A percentile compares a stretch with the other conserved stretches of the same genome.
Evolutionary conservation across 2,797 vertebrate genomes (phyloP).

Genomic region (Geotrypetes seraphini): DNA sequence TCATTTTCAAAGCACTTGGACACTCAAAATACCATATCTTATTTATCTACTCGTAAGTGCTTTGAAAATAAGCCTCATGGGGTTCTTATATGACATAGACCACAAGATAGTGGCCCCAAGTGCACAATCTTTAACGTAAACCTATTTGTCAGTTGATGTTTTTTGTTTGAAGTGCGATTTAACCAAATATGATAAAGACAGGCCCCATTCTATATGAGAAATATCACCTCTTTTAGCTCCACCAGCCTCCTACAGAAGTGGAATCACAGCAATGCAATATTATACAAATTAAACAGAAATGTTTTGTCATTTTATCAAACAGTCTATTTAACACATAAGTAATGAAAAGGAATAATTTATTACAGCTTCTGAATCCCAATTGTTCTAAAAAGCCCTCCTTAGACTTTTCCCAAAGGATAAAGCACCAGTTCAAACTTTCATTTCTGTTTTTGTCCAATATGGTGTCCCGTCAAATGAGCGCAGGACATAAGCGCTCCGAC

Average conservation of each 20-base stretch:
- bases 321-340: slow-evolving; percentile 56
- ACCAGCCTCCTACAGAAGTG: slow-evolving; percentile 27
- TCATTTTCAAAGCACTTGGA: too few species aligned
- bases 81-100: background rate
- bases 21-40: too few species aligned
- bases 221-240: slow-evolving; percentile 34
- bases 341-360: slow-evolving; percentile 75
- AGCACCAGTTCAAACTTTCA: slow-evolving; percentile 40
- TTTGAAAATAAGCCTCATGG: too few species aligned
- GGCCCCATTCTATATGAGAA: too few species aligned
- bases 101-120: background rate
- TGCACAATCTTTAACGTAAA: background rate
- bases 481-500: too few species aligned
- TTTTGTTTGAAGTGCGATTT: too few species aligned
- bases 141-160: too few species aligned
- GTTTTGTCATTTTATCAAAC: slow-evolving; percentile 57
- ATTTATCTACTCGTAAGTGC: too few species aligned
- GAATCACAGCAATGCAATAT: slow-evolving; percentile 42
- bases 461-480: too few species aligned
- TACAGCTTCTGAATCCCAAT: slow-evolving; percentile 58
- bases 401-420: slow-evolving; percentile 52
- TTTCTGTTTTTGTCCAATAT: slow-evolving; percentile 59
- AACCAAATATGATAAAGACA: too few species aligned
- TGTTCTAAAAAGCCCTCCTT: slow-evolving; percentile 65
- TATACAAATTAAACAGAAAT: slow-evolving; percentile 58